These are phyloP conservation scores for Penaeus monodon DNA, from an alignment of 2,888 invertebrate genomes.

Conservation along the genomic window DNA sequence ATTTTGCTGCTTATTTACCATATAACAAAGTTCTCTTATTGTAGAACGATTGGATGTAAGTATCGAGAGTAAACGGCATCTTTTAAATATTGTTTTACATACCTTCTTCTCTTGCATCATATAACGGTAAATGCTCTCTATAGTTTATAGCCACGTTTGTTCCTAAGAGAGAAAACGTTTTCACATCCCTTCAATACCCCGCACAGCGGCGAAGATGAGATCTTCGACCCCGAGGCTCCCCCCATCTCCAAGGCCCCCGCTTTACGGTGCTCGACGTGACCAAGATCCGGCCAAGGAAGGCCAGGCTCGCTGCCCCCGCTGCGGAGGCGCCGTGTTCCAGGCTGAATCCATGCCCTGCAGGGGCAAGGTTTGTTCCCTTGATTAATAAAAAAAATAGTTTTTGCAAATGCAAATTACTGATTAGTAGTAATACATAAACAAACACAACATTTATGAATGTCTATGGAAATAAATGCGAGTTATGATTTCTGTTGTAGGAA, in stretches of 20 bases:
- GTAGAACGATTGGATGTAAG: too few species aligned
- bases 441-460: neutral
- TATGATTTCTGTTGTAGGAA: slow-evolving; percentile 68
- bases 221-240: neutral
- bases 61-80: too few species aligned
- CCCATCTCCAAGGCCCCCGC: slow-evolving; percentile 16
- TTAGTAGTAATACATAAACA: too few species aligned
- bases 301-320: slow-evolving; percentile 84
- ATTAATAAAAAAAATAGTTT: neutral
- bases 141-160: neutral
- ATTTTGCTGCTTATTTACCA: neutral
- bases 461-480: neutral
- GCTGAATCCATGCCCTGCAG: slow-evolving; percentile 75
- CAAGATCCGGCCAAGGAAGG: slow-evolving; percentile 79
- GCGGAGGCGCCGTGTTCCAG: slow-evolving; percentile 89
- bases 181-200: neutral
- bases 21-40: too few species aligned
- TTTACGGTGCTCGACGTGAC: slow-evolving; percentile 57
- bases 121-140: neutral
- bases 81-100: too few species aligned
- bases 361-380: slow-evolving; percentile 42
- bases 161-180: too few species aligned
- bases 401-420: too few species aligned
- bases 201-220: slow-evolving; percentile 40
- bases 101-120: too few species aligned